These are phyloP conservation scores for Bellardia pandia DNA, from an alignment of 2,888 invertebrate genomes.

Conservation along the genomic window DNA sequence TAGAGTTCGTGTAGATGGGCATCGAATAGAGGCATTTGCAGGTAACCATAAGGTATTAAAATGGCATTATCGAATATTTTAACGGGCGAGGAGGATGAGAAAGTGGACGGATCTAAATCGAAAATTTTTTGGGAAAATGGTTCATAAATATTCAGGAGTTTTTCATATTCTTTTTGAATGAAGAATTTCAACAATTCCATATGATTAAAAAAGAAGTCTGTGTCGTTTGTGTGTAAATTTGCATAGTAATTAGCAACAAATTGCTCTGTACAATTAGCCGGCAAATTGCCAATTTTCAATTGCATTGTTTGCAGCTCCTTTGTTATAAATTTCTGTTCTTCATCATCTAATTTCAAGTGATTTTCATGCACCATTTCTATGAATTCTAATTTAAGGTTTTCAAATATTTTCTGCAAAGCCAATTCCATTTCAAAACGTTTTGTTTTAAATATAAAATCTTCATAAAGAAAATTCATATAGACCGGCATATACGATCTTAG, in stretches of 20 bases:
- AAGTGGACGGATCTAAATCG: conserved; percentile 74
- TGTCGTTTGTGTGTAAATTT: conserved; percentile 65
- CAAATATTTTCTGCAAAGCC: conserved; percentile 73
- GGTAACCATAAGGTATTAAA: conserved; percentile 78
- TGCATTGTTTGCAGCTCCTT: conserved; percentile 76
- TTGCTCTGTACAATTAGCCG: conserved; percentile 60
- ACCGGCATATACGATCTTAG: conserved; percentile 78
- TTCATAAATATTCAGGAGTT: conserved; percentile 70
- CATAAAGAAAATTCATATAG: conserved; percentile 78
- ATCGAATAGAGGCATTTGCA: conserved; percentile 78
- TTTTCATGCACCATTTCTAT: conserved; percentile 74
- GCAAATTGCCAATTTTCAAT: conserved; percentile 79
- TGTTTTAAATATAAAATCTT: conserved; percentile 74
- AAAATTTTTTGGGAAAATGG: conserved; percentile 72
- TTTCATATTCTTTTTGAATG: conserved; percentile 70
- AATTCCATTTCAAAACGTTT: conserved; percentile 75
- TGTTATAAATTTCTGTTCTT: conserved; percentile 75
- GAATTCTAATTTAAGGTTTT: conserved; percentile 73
- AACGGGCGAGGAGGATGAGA: conserved; percentile 78
- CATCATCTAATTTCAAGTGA: conserved; percentile 72
- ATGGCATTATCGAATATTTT: conserved; percentile 79
- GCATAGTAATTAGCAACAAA: conserved; percentile 74
- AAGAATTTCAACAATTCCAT: conserved; percentile 76
- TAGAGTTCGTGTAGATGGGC: conserved; percentile 72
- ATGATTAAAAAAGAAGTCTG: conserved; percentile 77